A percentile compares a stretch with the other conserved stretches of the same genome.
phyloP scores from a whole-genome alignment of 2,888 invertebrate genomes.

The Macroteleia sp. region DNA sequence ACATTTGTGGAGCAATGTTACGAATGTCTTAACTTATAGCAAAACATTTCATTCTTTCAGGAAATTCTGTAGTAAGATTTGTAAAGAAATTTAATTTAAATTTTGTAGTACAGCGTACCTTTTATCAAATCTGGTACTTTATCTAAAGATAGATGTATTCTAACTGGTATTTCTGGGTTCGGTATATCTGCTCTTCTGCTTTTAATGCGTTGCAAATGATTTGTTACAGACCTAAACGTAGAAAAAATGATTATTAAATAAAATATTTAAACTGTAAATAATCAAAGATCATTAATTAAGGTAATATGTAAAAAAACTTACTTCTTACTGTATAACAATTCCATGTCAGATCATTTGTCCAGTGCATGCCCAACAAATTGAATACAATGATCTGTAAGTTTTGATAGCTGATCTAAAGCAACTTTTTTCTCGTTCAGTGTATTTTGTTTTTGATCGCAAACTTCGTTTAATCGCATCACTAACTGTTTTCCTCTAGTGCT shows the following conservation, averaged over 20 bases:
- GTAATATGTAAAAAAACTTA: no score
- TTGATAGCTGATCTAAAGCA: slow-evolving; percentile 91
- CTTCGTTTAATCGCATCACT: slow-evolving; percentile 91
- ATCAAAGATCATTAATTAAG: no score
- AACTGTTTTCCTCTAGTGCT: slow-evolving; percentile 93
- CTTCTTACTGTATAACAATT: slow-evolving; percentile 92
- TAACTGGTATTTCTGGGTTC: slow-evolving; percentile 94
- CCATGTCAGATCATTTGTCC: slow-evolving; percentile 92
- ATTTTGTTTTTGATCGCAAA: slow-evolving; percentile 90
- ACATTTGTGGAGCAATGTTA: no score
- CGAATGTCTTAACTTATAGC: no score
- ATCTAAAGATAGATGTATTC: slow-evolving; percentile 91
- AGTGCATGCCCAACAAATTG: slow-evolving; percentile 92
- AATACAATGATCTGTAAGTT: slow-evolving; percentile 95
- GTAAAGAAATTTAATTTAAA: no score
- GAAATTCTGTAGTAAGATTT: no score
- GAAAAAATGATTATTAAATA: no score
- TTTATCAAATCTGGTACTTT: slow-evolving; percentile 92
- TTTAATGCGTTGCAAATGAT: slow-evolving; percentile 92
- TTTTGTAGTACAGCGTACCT: no score
- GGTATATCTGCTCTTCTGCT: slow-evolving; percentile 93
- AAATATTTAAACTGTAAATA: no score
- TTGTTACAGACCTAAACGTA: slow-evolving; percentile 84
- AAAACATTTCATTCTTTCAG: no score
- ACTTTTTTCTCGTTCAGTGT: slow-evolving; percentile 93